Conservation (phyloP, 2,888 invertebrate genomes). For the Drosophila gaucha region DNA sequence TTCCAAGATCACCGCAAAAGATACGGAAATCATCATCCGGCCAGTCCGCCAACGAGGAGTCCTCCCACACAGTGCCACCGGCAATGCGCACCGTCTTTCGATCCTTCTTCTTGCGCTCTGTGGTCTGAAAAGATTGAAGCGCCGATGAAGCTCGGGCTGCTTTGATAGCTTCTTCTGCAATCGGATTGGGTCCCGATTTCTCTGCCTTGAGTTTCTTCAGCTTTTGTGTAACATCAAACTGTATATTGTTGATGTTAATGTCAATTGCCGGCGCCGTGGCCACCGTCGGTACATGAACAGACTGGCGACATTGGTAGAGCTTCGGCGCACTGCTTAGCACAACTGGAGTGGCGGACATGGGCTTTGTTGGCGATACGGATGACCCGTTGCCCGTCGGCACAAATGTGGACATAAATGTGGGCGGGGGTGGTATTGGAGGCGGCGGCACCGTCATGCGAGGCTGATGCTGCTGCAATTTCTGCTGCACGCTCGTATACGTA, state of each 20-base stretch:
- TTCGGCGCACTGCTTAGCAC: conserved; percentile 90
- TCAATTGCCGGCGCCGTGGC: conserved; percentile 76
- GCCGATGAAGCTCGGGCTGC: conserved; percentile 87
- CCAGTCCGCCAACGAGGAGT: conserved; percentile 97
- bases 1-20: conserved; percentile 99
- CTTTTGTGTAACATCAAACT: conserved; percentile 87
- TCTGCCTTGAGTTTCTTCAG: conserved; percentile 88
- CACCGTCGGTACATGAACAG: conserved; percentile 82
- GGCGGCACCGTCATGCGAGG: conserved; percentile 81
- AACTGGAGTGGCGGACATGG: conserved; percentile 84
- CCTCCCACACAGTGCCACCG: conserved; percentile 98
- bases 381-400: conserved; percentile 78
- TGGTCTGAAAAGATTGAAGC: conserved; percentile 86
- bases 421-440: conserved; percentile 83
- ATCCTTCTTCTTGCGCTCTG: conserved; percentile 85
- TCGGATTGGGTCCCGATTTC: conserved; percentile 87
- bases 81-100: conserved; percentile 92
- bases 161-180: conserved; percentile 88
- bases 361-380: conserved; percentile 55
- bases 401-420: conserved; percentile 84
- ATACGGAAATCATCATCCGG: conserved; percentile 99
- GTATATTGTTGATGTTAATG: conserved; percentile 86
- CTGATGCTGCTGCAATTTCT: conserved; percentile 87
- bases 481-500: conserved; percentile 90
- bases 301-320: conserved; percentile 87